Conservation (phyloP, 2,113 vertebrate genomes). For the Galbula dea region DNA sequence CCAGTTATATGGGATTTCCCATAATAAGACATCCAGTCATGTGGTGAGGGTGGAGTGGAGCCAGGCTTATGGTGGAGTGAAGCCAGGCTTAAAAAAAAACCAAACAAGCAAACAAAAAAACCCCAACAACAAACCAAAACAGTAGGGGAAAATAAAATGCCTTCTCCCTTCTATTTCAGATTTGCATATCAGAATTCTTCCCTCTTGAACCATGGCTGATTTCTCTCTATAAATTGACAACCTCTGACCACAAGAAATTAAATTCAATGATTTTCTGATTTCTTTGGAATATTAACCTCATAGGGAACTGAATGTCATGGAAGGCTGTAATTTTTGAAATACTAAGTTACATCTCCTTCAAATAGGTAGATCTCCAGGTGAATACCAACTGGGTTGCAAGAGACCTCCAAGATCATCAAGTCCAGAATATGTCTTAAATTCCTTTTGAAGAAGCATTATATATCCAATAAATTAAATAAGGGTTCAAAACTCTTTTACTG, state of each 20-base stretch:
- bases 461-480: not conserved
- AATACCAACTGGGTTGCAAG: too few species aligned
- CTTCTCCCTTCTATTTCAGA: not conserved
- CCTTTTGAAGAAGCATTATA: not conserved
- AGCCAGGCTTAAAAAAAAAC: not conserved
- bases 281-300: not conserved
- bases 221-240: not conserved
- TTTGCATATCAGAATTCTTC: not conserved
- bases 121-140: too few species aligned
- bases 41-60: not conserved
- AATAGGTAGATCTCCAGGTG: not conserved
- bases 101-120: not conserved
- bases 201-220: not conserved
- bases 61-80: not conserved
- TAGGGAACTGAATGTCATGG: not conserved
- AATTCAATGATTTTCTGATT: not conserved
- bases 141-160: too few species aligned
- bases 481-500: not conserved
- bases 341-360: not conserved
- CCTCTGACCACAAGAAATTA: not conserved
- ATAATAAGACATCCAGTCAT: not conserved
- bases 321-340: not conserved
- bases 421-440: too few species aligned
- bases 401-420: too few species aligned
- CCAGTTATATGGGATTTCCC: not conserved